phyloP scores from a whole-genome alignment of 2,113 vertebrate genomes.

The Etheostoma spectabile region DNA sequence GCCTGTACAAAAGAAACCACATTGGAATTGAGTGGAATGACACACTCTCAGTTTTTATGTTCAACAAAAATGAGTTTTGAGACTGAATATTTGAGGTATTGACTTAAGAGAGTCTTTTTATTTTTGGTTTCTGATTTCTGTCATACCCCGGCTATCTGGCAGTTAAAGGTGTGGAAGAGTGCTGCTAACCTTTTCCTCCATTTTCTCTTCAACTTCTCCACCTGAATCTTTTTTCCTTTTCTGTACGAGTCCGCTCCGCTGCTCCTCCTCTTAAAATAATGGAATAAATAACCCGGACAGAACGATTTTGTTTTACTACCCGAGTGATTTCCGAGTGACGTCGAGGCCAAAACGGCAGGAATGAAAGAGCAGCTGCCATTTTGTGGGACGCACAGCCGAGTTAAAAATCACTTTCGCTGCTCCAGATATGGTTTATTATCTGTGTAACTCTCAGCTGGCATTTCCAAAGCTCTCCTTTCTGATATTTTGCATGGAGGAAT shows the following conservation, averaged over 20 bases:
- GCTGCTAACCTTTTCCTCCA: not conserved
- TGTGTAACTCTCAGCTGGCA: slow-evolving; percentile 16
- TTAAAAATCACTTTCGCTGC: slow-evolving; percentile 23
- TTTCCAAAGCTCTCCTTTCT: slow-evolving; percentile 19
- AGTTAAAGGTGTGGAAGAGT: slow-evolving; percentile 1
- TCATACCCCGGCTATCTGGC: not conserved
- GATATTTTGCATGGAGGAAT: slow-evolving; percentile 19
- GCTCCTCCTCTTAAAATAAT: slow-evolving; percentile 11
- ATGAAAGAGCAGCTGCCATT: slow-evolving; percentile 50
- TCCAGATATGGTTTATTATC: slow-evolving; percentile 23
- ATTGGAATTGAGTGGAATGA: not conserved
- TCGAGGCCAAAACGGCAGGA: slow-evolving; percentile 46
- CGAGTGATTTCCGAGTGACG: slow-evolving; percentile 28
- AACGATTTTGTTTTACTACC: slow-evolving; percentile 34
- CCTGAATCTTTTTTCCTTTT: not conserved
- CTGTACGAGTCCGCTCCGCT: not conserved
- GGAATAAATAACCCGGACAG: slow-evolving; percentile 35
- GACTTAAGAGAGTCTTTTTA: not conserved
- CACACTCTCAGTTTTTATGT: not conserved
- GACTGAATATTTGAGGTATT: not conserved
- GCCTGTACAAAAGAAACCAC: not conserved
- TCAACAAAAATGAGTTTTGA: not conserved
- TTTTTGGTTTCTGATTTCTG: not conserved
- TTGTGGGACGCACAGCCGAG: slow-evolving; percentile 35
- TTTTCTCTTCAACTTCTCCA: not conserved